These are phyloP conservation scores for Metalampra italica DNA, from an alignment of 2,888 invertebrate species.

Conservation along the genomic window DNA sequence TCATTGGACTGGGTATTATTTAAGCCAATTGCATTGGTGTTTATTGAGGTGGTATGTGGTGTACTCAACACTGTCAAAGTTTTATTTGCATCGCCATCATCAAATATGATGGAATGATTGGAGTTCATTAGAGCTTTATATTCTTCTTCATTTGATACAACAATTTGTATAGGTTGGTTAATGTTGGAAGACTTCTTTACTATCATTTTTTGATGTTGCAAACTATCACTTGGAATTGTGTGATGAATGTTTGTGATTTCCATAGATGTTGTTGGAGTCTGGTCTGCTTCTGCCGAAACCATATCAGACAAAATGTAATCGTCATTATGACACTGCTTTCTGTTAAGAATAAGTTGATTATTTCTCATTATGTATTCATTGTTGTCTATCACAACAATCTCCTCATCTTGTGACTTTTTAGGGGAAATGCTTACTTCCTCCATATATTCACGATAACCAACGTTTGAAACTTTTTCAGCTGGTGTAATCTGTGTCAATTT, in stretches of 20 bases:
- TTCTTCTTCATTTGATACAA: constrained; percentile 72
- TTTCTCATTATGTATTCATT: constrained; percentile 76
- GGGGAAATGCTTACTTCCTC: constrained; percentile 30
- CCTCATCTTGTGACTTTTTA: constrained; percentile 33
- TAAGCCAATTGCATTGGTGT: constrained; percentile 53
- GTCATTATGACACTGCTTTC: constrained; percentile 24
- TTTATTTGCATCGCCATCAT: constrained; percentile 55
- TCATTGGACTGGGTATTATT: constrained; percentile 76
- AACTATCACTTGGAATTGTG: constrained; percentile 28
- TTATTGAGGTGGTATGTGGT: constrained; percentile 40
- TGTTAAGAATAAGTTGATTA: constrained; percentile 53
- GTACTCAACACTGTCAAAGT: constrained; percentile 57
- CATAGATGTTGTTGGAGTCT: constrained; percentile 41
- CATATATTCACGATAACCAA: constrained; percentile 32
- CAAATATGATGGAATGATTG: constrained; percentile 67
- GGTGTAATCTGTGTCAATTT: constrained; percentile 30
- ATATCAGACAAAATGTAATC: constrained; percentile 47
- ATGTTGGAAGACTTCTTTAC: constrained; percentile 47
- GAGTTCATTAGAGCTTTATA: constrained; percentile 67
- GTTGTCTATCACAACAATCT: constrained; percentile 77
- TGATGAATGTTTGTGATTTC: constrained; percentile 41
- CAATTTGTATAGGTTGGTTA: constrained; percentile 67
- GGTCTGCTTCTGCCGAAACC: constrained; percentile 22
- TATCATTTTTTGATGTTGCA: constrained; percentile 40
- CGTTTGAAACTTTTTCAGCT: constrained; percentile 19